These are phyloP conservation scores for Papio anubis DNA, from an alignment of 2,113 vertebrate species.

Conservation along the genomic window DNA sequence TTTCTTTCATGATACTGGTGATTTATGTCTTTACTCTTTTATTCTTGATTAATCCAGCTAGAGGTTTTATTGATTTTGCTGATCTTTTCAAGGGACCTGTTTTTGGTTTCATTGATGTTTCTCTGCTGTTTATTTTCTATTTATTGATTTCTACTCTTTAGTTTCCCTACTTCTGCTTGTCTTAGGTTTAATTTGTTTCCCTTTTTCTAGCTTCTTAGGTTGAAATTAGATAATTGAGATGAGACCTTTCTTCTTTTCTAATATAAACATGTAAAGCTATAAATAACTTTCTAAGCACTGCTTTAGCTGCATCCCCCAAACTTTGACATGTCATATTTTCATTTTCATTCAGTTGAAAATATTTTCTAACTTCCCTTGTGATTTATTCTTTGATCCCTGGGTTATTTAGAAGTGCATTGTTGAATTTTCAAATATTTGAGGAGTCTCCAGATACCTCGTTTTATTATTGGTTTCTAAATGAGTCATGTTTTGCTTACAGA, in stretches of 20 bases:
- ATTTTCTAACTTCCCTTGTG: neutral
- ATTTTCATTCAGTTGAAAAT: neutral
- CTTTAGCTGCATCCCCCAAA: neutral
- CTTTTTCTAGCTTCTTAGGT: neutral
- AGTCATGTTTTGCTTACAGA: neutral
- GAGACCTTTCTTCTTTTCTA: neutral
- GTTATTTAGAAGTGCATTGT: neutral
- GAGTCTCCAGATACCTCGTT: neutral
- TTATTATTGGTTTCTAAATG: neutral
- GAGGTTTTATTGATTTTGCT: neutral
- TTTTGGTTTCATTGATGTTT: slow-evolving; percentile 6
- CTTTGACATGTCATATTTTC: neutral
- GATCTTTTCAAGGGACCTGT: slow-evolving; percentile 1
- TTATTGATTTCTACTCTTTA: neutral
- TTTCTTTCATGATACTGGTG: neutral
- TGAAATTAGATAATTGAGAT: neutral
- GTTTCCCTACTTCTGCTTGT: neutral
- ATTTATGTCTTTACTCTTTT: neutral
- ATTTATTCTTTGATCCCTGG: too few relatives aligned
- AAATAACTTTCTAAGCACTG: neutral
- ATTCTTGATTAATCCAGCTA: neutral
- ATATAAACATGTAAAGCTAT: neutral
- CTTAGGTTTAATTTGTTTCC: neutral
- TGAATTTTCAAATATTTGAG: neutral
- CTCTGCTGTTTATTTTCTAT: neutral